Base-by-base conservation (phyloP, 2,797 vertebrate genomes). In the Poecile montanus region DNA sequence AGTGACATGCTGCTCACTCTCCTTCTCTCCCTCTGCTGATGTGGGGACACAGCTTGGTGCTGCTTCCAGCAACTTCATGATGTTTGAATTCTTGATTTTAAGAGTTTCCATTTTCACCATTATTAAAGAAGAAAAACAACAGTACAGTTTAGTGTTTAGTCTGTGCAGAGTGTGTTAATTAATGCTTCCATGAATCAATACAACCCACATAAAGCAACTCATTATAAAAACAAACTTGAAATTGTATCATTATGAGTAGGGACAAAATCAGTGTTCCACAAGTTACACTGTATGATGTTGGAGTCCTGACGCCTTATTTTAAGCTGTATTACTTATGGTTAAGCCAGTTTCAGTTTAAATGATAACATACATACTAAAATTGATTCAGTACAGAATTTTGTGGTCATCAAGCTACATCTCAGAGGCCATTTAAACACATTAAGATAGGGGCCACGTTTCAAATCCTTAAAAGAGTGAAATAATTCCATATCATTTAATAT, bases 61-160 rank as follows among this genome's bases (percentile, higher is more conserved):
- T 11, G 96, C 90, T 83, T 98, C 96, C 79, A 98, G 93, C 68
- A 98, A 82, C 79, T 97, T 97, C 86, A 97, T 91, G 89, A 98
- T 98, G 94, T 95, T 97, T 54, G 97, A 97, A 89, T 98, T 98
- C 98, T 98, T 94, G 83, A 63, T 90, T 93, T 92, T 56, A 78
- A 48, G 56, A 78, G 85, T 93, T 95, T 66, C 51, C 89, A 61
- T 91, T 93, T 91, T 83, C 61, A 75, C 13, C 87, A 75, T 84
- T 70, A 72, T 81, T 85, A 87, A 88, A 91, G 80, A 80, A 85
- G 23, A 66, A 85, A 91, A 94, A 78, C 26, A 62, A 48, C 19
- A 73, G 38, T 61, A 86, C 17, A 88, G 38, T 63, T 88, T 70
- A 88, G 50, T 62, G 70, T 71, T 88, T 36, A 65, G 25, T 58